These are phyloP conservation scores for Nothoprocta pentlandii DNA, from an alignment of 2,113 vertebrate species.

Conservation along the genomic window DNA sequence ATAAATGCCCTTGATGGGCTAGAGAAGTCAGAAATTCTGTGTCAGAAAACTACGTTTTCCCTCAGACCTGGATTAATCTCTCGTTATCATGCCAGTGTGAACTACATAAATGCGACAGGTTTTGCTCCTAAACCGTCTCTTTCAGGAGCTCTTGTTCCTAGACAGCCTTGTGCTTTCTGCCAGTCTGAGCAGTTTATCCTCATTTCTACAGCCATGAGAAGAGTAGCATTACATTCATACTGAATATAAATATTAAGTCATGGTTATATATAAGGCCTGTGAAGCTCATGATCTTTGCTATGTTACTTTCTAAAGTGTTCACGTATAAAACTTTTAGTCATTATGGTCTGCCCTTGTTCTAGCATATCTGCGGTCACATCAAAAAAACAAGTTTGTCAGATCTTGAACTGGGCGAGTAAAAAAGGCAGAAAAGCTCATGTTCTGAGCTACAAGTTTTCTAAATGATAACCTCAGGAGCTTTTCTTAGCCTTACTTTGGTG, in stretches of 20 bases:
- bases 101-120: not conserved
- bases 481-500: not conserved
- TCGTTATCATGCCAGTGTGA: not conserved
- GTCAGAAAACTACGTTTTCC: too few relatives aligned
- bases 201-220: not conserved
- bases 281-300: not conserved
- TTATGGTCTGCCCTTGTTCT: too few relatives aligned
- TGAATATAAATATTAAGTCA: not conserved
- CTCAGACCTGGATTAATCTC: not conserved
- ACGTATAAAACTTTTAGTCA: too few relatives aligned
- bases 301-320: not conserved
- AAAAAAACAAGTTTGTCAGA: not conserved
- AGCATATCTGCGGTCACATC: not conserved
- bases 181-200: not conserved
- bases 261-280: not conserved
- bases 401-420: not conserved
- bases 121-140: not conserved
- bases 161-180: not conserved
- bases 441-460: not conserved
- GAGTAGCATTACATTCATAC: not conserved
- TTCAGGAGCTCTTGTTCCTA: not conserved
- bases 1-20: not conserved
- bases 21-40: not conserved
- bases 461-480: not conserved
- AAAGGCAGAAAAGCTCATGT: not conserved